Evolutionary conservation across 1,140 invertebrate species (phyloP).

Genomic region (Phortica variegata): DNA sequence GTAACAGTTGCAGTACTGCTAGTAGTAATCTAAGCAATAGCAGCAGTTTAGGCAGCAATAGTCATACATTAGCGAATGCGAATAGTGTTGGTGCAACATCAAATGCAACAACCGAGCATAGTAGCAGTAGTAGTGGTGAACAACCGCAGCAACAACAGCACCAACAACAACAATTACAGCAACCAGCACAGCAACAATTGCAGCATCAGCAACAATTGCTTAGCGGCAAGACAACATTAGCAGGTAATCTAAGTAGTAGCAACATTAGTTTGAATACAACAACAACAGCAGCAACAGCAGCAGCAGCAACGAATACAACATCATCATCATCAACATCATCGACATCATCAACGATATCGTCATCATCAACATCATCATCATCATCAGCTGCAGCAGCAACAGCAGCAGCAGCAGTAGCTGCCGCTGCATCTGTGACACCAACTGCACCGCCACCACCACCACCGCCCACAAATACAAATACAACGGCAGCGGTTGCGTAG

Average conservation of each 20-base stretch:
- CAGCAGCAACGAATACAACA: conserved; percentile 7
- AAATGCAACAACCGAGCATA: conserved; percentile 4
- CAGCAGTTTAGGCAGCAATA: conserved; percentile 29
- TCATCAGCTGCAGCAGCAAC: conserved; percentile 8
- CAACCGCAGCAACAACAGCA: conserved; percentile 5
- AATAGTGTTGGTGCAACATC: conserved; percentile 1
- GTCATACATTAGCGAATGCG: conserved; percentile 20
- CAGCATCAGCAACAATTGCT: conserved; percentile 29
- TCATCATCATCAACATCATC: conserved; percentile 11
- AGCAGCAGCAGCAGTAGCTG: conserved; percentile 10
- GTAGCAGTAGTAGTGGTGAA: conserved; percentile 12
- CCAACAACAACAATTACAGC: conserved; percentile 5
- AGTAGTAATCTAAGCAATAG: conserved; percentile 49
- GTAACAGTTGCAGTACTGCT: conserved; percentile 52
- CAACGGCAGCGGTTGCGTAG: conserved; percentile 56
- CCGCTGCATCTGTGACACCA: conserved; percentile 23
- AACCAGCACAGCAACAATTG: conserved; percentile 6
- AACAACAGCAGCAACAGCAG: conserved; percentile 11
- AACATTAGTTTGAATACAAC: conserved; percentile 19
- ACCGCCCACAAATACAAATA: conserved; percentile 44
- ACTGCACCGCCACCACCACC: conserved; percentile 32
- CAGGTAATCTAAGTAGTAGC: conserved; percentile 12
- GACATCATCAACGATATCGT: conserved; percentile 9
- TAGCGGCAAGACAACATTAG: conserved; percentile 26
- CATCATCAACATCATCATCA: conserved; percentile 9